These are phyloP conservation scores for Nycticebus coucang DNA, from an alignment of 2,113 vertebrate species.

Conservation along the genomic window DNA sequence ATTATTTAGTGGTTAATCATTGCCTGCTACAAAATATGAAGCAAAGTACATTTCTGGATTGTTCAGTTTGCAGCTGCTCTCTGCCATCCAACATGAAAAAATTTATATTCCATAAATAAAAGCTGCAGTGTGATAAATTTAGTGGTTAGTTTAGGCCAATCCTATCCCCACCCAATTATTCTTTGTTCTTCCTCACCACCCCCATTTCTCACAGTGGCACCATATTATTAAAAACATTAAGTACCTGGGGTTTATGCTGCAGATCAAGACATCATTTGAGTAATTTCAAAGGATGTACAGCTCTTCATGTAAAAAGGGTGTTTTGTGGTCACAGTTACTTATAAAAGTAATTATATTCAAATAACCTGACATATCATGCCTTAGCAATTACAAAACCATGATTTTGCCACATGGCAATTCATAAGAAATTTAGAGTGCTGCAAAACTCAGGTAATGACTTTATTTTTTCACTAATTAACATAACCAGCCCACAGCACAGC, in stretches of 20 bases:
- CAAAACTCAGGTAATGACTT: slow-evolving; percentile 46
- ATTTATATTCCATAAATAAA: background rate
- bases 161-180: fast-evolving
- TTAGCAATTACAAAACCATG: slow-evolving; percentile 59
- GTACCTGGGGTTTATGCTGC: background rate
- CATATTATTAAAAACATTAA: slow-evolving; percentile 52
- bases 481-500: slow-evolving; percentile 31
- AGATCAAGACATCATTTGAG: slow-evolving; percentile 66
- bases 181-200: background rate
- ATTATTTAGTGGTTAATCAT: background rate
- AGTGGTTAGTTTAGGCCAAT: background rate
- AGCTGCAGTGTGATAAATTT: background rate
- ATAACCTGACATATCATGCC: slow-evolving; percentile 40
- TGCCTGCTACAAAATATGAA: slow-evolving; percentile 21
- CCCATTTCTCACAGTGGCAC: background rate
- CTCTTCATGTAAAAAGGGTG: slow-evolving; percentile 62
- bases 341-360: slow-evolving; percentile 70
- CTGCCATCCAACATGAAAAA: slow-evolving; percentile 35
- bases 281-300: slow-evolving; percentile 61
- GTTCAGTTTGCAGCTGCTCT: slow-evolving; percentile 50
- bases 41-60: slow-evolving; percentile 59
- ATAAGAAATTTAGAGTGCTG: slow-evolving; percentile 57
- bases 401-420: slow-evolving; percentile 70
- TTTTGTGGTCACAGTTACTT: slow-evolving; percentile 62
- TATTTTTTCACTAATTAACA: slow-evolving; percentile 47